Conservation (phyloP, 2,113 vertebrate species). For the Okapia johnstoni region DNA sequence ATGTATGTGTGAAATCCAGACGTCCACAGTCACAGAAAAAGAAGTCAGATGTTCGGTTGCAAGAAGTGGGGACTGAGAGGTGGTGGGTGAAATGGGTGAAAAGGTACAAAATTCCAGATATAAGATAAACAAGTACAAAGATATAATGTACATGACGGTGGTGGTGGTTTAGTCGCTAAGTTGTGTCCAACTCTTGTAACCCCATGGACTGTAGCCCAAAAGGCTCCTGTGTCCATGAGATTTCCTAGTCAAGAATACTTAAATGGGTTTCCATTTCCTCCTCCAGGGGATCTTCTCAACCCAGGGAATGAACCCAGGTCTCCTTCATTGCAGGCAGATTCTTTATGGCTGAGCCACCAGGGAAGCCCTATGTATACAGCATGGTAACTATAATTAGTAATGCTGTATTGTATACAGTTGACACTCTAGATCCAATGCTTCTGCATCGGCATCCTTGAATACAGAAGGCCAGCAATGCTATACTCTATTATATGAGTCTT, state of each 20-base stretch:
- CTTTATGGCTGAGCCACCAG: neutral
- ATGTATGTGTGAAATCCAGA: neutral
- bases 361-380: neutral
- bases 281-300: neutral
- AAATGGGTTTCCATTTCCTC: neutral
- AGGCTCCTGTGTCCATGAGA: neutral
- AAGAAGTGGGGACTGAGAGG: neutral
- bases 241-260: neutral
- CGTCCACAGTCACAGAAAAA: neutral
- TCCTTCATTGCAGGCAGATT: neutral
- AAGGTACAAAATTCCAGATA: neutral
- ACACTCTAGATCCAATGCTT: neutral
- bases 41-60: neutral
- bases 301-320: neutral
- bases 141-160: accelerated
- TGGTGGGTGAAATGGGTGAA: neutral
- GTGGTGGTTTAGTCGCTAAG: neutral
- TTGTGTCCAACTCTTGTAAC: neutral
- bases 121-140: neutral
- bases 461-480: neutral
- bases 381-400: neutral
- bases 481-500: neutral
- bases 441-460: neutral
- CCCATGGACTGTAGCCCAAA: neutral
- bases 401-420: neutral